Evolutionary conservation across 2,888 invertebrate species (phyloP), one percentile per base, ranked within the genome.

Genomic region (Coleophora deauratella): DNA sequence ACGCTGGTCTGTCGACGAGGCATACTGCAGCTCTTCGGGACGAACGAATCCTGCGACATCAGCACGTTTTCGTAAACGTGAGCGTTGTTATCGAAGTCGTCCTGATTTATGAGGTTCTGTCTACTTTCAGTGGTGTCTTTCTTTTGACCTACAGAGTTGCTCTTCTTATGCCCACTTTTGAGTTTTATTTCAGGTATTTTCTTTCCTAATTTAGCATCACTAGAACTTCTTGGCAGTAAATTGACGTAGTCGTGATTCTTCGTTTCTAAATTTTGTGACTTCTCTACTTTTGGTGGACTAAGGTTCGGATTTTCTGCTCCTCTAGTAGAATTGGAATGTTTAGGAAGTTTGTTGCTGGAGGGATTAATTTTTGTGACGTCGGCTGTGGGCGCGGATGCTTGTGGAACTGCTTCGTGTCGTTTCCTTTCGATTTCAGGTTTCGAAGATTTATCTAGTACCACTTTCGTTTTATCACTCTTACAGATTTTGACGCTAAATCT

Each of bases 401-500:
- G 69, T n/a, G 65, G 54, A 37, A 52, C 38, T 3, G 49, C 46
- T 6, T 80, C 82, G 42, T 61, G 68, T 9, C 81, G 72, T 49
- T 82, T 82, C 36, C 76, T 65, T 9, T 82, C 84, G 38, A 77
- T 50, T 58, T 85, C 84, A 55, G 82, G 87, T 44, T 86, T 87
- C 31, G 86, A 80, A 13, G 87, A 81, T 54, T 87, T 87, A 47
- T 90, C 90, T 28, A 90, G 80, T 39, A 88, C 87, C 4, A 88
- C 88, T 74, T 87, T 88, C 9, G 86, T 88, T 67, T 91, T 91
- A 50, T 91, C 91, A 41, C 91, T 90, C 61, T 91, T 91, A 44
- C 90, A 88, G 48, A 95, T 87, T 65, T 93, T 93, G 41, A 95
- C 88, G 68, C 93, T 94, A 72, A 95, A 94, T 61, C 93, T 92